Evolutionary conservation across 1,140 invertebrate genomes (phyloP), one percentile per base, ranked within the genome.

Genomic region (Drosophila sproati): DNA sequence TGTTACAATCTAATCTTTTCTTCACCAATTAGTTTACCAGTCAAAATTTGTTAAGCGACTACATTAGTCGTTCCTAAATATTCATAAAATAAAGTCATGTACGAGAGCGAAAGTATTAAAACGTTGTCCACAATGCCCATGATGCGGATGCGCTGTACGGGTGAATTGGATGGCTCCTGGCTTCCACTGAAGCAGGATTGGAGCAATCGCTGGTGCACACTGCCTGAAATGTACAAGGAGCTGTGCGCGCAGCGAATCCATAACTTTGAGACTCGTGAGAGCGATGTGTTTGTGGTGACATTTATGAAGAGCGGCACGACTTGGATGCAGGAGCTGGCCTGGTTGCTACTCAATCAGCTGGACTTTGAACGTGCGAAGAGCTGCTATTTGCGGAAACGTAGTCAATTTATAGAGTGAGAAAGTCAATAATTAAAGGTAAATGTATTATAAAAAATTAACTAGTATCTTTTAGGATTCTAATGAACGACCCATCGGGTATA

Each of bases 251-350:
- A 37, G 20, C 69, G 55, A 4, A 57, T 78, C 3, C 20, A 69
- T 41, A 55, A 62, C 28, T 62, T 87, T 39, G 51, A 62, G 47
- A 91, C 94, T 0, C 67, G 91, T 37, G 66, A 83, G 3, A 93
- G 93, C 82, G 94, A 94, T 87, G 81, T 94, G 4, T 94, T 93
- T 92, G 77, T 94, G 50, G 92, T 93, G 2, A 91, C 93, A 45
- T 94, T 91, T 82, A 94, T 94, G 37, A 91, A 73, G 92, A 56
- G 64, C 48, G 81, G 95, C 4, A 95, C 95, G 4, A 95, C 95
- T 20, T 95, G 95, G 95, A 94, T 94, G 3, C 95, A 96, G 91
- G 95, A 96, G 82, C 93, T 96, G 87, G 92, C 94, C 2, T 96
- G 95, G 94, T 76, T 95, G 2, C 90, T 96, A 41, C 82, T 93